These are phyloP conservation scores for Drosophila bocki DNA, from an alignment of 1,140 invertebrate species.

Conservation along the genomic window DNA sequence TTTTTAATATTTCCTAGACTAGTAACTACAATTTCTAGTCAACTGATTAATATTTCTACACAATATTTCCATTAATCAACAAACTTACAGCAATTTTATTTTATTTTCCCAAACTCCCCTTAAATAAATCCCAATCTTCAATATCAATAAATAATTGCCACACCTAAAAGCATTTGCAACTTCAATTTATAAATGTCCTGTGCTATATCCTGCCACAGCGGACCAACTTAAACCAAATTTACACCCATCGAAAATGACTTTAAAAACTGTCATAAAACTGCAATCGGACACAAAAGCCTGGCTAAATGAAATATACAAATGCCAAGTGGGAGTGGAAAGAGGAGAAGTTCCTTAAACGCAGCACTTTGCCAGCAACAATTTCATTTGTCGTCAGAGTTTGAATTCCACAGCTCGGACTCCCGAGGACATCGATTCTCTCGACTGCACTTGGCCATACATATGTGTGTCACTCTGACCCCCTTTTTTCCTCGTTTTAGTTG, in stretches of 20 bases:
- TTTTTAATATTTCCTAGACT: too few relatives aligned
- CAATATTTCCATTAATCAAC: too few relatives aligned
- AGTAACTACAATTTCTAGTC: too few relatives aligned
- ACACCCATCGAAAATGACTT: constrained; percentile 63
- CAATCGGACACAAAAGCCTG: constrained; percentile 46
- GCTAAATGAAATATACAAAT: constrained; percentile 36
- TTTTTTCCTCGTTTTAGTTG: constrained; percentile 57
- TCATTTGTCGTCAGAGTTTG: constrained; percentile 61
- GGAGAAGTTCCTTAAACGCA: constrained; percentile 61
- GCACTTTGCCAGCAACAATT: constrained; percentile 78
- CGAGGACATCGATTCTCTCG: constrained; percentile 68
- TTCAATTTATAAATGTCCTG: constrained; percentile 8
- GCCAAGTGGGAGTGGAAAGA: constrained; percentile 3
- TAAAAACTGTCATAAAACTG: constrained; percentile 71
- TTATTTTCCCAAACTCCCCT: background rate
- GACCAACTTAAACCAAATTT: constrained; percentile 63
- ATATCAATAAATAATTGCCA: constrained; percentile 12
- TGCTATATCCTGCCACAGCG: constrained; percentile 12
- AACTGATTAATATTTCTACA: too few relatives aligned
- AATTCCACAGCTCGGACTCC: constrained; percentile 18
- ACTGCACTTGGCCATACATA: constrained; percentile 34
- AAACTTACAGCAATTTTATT: background rate
- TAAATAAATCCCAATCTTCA: background rate
- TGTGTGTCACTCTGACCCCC: constrained; percentile 62
- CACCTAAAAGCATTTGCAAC: constrained; percentile 9